Base-by-base conservation (phyloP, 2,797 vertebrate species). In the Champsocephalus gunnari region DNA sequence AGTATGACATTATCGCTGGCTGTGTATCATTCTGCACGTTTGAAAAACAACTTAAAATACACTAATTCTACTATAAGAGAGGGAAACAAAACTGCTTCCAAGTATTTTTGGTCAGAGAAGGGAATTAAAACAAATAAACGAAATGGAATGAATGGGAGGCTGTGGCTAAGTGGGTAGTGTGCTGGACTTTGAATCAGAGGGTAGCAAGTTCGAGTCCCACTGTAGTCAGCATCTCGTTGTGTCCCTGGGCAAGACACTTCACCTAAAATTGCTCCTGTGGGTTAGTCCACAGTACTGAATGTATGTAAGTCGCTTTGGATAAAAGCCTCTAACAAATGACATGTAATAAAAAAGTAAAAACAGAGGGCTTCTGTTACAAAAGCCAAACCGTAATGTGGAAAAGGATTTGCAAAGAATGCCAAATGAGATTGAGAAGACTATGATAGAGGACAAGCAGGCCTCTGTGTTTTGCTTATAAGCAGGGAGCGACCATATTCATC, bases 381-480 rank as follows among this genome's bases (percentile, higher is more conserved):
- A 65, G 58, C 12, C 43, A 43, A 55, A 67, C 16, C 19, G 24
- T 54, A 61, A 75, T 57, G 61, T 60, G 68, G 12, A 56, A 51
- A 66, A 62, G 53, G 50, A 62, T 51, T 10, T 45, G 41, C 65
- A 47, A 66, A 24, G 50, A 82, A 77, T 72, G 50, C 43, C 47
- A 73, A 66, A 72, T 76, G 32, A 58, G 59, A 67, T 61, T 43
- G 3, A 64, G 71, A 78, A 64, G 32, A 53, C 16, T 17, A 13
- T 68, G 34, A 70, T 10, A 7, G 61, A 79, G 28, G 7, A 10
- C 6, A 32, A 32, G 34, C 43, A 43, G 41, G 16, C 6, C 12
- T 16, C 3, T 0, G 50, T 77, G 6, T 38, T 38, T 68, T 50
- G 38, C 53, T 57, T 45, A 45, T 14, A 51, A 66, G 7, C 50